Percentiles rank a stretch among this genome's conserved stretches.
phyloP scores from a whole-genome alignment of 2,113 vertebrate genomes.

The Narcine bancroftii region DNA sequence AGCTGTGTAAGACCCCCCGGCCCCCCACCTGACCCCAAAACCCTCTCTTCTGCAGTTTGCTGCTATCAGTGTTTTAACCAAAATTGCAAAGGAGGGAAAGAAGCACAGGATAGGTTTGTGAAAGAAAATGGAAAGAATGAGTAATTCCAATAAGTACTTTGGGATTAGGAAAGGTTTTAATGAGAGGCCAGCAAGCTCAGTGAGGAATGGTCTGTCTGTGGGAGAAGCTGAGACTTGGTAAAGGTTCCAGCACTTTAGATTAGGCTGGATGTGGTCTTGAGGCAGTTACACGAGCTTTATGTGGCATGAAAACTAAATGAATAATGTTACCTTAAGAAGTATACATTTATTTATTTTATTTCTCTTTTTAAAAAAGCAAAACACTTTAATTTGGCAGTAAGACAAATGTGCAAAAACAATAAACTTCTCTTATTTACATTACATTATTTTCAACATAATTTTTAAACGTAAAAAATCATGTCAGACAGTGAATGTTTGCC shows the following conservation, averaged over 20 bases:
- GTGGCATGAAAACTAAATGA: constrained; percentile 53
- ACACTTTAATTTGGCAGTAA: constrained; percentile 50
- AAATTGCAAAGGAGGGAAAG: constrained; percentile 45
- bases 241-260: constrained; percentile 51
- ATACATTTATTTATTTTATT: constrained; percentile 86
- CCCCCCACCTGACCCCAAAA: constrained; percentile 47
- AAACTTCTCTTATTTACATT: constrained; percentile 50
- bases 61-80: constrained; percentile 75
- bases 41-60: constrained; percentile 72
- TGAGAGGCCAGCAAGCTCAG: not conserved
- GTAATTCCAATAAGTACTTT: not conserved
- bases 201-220: constrained; percentile 1
- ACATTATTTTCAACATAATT: constrained; percentile 14
- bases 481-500: constrained; percentile 30
- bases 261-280: constrained; percentile 51
- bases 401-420: constrained; percentile 54
- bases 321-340: constrained; percentile 78
- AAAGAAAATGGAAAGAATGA: constrained; percentile 55
- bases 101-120: constrained; percentile 55
- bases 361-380: constrained; percentile 50
- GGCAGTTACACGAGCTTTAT: constrained; percentile 56
- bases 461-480: constrained; percentile 29
- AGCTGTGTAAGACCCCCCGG: constrained; percentile 42
- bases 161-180: constrained; percentile 21
- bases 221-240: constrained; percentile 1